Evolutionary conservation across 2,888 invertebrate species (phyloP).

Genomic region (Bimastos eiseni): DNA sequence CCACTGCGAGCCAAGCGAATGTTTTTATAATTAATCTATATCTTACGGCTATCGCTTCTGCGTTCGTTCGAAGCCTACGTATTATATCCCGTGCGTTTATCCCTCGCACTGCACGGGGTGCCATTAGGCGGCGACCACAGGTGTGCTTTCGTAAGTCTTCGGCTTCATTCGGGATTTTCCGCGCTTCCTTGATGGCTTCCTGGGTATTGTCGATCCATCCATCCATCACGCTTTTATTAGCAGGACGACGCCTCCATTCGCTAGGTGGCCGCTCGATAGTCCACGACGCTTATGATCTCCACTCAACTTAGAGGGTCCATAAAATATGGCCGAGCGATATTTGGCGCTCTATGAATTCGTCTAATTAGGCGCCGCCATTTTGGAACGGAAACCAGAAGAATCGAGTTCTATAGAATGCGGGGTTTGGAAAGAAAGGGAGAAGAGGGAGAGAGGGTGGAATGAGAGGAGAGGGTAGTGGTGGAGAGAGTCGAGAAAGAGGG

Average conservation of each 20-base stretch:
- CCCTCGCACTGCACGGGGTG: background rate
- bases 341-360: background rate
- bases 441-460: background rate
- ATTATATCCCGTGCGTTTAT: background rate
- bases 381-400: background rate
- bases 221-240: conserved; percentile 17
- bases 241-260: background rate
- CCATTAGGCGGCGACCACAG: background rate
- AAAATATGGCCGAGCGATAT: background rate
- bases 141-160: background rate
- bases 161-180: conserved; percentile 17
- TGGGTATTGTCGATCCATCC: background rate
- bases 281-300: background rate
- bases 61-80: background rate
- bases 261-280: background rate
- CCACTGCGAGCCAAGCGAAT: background rate
- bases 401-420: background rate
- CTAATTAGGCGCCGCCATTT: conserved; percentile 17
- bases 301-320: background rate
- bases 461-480: background rate
- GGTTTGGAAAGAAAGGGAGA: background rate
- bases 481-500: too few species aligned
- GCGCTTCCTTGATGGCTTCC: conserved; percentile 21
- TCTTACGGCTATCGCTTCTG: background rate
- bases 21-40: background rate